Conservation (phyloP, 2,888 invertebrate species). For the Ochlodes sylvanus region DNA sequence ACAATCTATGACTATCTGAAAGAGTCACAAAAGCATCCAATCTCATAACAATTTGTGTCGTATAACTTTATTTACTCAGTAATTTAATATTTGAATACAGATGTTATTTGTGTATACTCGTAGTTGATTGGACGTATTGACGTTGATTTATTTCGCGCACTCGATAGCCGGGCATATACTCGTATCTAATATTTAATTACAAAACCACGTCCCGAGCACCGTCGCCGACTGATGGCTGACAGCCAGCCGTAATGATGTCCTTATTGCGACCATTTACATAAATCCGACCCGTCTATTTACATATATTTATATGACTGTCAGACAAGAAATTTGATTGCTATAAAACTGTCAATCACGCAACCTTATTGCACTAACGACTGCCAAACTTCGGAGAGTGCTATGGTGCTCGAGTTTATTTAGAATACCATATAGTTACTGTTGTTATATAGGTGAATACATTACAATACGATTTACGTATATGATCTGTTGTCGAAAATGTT, state of each 20-base stretch:
- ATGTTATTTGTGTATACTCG: constrained; percentile 46
- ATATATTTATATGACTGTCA: constrained; percentile 12
- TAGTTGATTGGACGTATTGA: constrained; percentile 51
- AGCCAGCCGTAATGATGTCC: constrained; percentile 40
- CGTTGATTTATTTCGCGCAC: constrained; percentile 46
- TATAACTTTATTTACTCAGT: too few species aligned
- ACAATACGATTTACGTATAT: too few species aligned
- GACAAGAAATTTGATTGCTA: neutral
- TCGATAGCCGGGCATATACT: constrained; percentile 33
- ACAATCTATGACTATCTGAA: neutral
- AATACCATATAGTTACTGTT: too few species aligned
- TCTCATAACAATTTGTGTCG: too few species aligned
- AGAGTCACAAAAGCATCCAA: too few species aligned
- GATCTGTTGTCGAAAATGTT: too few species aligned
- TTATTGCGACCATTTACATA: constrained; percentile 30
- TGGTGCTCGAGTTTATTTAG: too few species aligned
- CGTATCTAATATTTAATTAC: constrained; percentile 43
- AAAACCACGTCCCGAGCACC: constrained; percentile 26
- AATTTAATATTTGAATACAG: constrained; percentile 42
- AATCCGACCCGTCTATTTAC: neutral
- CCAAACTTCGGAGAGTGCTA: too few species aligned
- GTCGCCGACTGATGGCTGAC: constrained; percentile 39
- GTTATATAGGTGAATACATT: too few species aligned
- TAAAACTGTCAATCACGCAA: neutral
- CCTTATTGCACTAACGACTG: too few species aligned